Evolutionary conservation across 1,140 invertebrate genomes (phyloP).

Genomic region (Lordiphosa clarofinis): DNA sequence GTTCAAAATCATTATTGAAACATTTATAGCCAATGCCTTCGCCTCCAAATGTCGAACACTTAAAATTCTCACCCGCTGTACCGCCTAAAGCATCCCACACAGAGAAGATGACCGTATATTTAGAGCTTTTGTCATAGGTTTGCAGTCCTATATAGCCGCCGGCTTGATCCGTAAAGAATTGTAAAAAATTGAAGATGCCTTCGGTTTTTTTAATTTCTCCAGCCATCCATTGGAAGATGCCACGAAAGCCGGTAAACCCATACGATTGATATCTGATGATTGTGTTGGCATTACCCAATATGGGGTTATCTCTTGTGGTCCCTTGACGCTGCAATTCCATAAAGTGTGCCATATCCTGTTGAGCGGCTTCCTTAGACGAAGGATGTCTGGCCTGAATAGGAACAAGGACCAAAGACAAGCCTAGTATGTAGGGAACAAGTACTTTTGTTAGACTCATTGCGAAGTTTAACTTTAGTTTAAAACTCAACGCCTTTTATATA

Average conservation of each 20-base stretch:
- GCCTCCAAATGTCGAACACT: conserved; percentile 24
- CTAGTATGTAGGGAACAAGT: too few species aligned
- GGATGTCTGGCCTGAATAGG: too few species aligned
- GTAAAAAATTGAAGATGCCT: conserved; percentile 30
- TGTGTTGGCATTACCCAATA: too few species aligned
- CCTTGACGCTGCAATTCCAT: too few species aligned
- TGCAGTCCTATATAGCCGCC: conserved; percentile 28
- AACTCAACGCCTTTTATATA: too few species aligned
- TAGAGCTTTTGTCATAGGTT: conserved; percentile 31
- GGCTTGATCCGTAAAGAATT: conserved; percentile 25
- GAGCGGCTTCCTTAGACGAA: too few species aligned
- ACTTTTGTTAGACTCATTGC: too few species aligned
- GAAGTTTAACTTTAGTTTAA: too few species aligned
- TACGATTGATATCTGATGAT: conserved; percentile 11
- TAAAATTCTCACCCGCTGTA: conserved; percentile 8
- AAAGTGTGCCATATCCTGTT: too few species aligned
- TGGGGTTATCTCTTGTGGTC: too few species aligned
- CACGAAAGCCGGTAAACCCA: conserved; percentile 17
- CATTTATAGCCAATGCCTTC: conserved; percentile 29
- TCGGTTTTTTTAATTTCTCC: conserved; percentile 22
- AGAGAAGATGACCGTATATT: conserved; percentile 23
- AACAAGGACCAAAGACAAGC: too few species aligned
- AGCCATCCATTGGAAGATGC: conserved; percentile 35
- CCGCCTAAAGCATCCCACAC: conserved; percentile 26
- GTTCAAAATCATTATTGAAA: conserved; percentile 23